Percentiles rank a stretch among this genome's conserved stretches.
These are phyloP conservation scores for Oreochromis aureus DNA, from an alignment of 2,113 vertebrate species.

Conservation along the genomic window DNA sequence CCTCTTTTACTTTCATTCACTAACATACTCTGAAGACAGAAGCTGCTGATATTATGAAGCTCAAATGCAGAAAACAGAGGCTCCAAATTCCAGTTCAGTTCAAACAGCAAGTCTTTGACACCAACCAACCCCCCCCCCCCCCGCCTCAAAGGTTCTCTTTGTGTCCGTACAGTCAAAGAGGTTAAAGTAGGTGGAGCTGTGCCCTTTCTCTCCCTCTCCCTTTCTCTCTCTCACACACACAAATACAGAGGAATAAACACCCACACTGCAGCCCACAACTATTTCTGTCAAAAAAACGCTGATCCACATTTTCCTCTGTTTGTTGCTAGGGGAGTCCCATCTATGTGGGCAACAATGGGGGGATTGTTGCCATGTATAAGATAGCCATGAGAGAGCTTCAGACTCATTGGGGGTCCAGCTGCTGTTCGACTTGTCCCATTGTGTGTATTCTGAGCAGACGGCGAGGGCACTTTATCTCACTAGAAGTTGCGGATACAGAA, in stretches of 20 bases:
- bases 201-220: not conserved
- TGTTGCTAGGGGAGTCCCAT: slow-evolving; percentile 30
- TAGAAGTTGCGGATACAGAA: not conserved
- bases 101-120: slow-evolving; percentile 50
- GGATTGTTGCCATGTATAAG: slow-evolving; percentile 57
- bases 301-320: slow-evolving; percentile 48
- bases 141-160: slow-evolving; percentile 64
- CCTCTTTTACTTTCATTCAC: not conserved
- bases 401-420: slow-evolving; percentile 23
- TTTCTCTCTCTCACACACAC: not conserved
- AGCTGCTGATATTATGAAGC: not conserved
- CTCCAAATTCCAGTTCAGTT: slow-evolving; percentile 58
- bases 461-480: not conserved
- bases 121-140: not conserved
- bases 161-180: slow-evolving; percentile 41
- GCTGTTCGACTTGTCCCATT: not conserved
- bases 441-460: slow-evolving; percentile 13
- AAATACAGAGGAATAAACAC: not conserved
- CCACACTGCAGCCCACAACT: not conserved
- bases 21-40: not conserved
- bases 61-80: slow-evolving; percentile 19
- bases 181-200: slow-evolving; percentile 14
- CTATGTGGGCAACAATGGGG: slow-evolving; percentile 31
- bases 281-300: slow-evolving; percentile 10
- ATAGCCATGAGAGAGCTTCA: slow-evolving; percentile 55